phyloP scores from a whole-genome alignment of 2,888 invertebrate genomes.

The Alviniconcha strummeri region DNA sequence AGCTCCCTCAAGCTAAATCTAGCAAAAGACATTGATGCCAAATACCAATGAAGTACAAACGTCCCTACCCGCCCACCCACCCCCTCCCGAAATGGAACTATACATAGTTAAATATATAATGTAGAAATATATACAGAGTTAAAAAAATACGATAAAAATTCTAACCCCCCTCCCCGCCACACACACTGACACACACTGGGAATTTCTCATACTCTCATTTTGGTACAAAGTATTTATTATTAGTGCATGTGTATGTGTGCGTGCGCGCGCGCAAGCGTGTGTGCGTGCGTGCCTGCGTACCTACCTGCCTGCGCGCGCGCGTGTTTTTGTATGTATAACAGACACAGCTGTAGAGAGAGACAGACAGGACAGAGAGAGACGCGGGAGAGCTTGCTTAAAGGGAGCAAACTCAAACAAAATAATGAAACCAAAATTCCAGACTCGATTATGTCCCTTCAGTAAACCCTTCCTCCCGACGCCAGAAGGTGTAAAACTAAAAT shows the following conservation, averaged over 20 bases:
- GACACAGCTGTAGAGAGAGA: background rate
- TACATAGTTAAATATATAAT: too few relatives aligned
- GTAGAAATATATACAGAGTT: too few relatives aligned
- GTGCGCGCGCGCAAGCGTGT: background rate
- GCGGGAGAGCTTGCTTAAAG: slow-evolving; percentile 4
- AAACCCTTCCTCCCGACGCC: background rate
- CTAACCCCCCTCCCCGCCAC: too few relatives aligned
- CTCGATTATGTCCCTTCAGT: background rate
- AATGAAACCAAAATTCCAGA: background rate
- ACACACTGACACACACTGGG: too few relatives aligned
- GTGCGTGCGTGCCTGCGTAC: background rate
- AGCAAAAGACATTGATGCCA: too few relatives aligned
- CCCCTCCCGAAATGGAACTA: too few relatives aligned
- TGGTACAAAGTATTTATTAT: background rate
- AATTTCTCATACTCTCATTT: too few relatives aligned
- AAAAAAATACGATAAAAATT: too few relatives aligned
- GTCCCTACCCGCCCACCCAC: too few relatives aligned
- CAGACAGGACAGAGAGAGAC: background rate
- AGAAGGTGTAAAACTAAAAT: too few relatives aligned
- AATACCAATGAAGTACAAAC: too few relatives aligned
- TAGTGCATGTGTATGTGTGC: background rate
- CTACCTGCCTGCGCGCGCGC: background rate
- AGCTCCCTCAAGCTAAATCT: too few relatives aligned
- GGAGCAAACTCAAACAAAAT: slow-evolving; percentile 6
- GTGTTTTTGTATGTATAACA: background rate